Percentiles rank a stretch among this genome's conserved stretches.
Conservation (phyloP, 2,888 invertebrate species). For the Pandemis corylana region DNA sequence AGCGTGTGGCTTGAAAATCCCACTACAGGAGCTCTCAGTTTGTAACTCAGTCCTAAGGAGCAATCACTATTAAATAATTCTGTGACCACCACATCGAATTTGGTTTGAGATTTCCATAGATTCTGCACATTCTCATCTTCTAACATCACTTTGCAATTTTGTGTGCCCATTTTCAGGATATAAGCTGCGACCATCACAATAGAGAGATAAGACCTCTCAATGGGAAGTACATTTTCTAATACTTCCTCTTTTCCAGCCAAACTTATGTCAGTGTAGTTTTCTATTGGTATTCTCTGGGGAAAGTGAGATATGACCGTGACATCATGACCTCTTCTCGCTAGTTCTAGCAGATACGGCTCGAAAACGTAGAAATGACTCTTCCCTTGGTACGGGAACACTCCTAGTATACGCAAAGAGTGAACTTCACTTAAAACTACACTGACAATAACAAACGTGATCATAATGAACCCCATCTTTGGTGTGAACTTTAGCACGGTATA, state of each 20-base stretch:
- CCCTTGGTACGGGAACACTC: constrained; percentile 86
- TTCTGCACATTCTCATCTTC: constrained; percentile 63
- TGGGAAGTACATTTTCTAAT: constrained; percentile 58
- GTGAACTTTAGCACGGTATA: no score
- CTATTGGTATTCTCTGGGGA: constrained; percentile 68
- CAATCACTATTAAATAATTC: constrained; percentile 87
- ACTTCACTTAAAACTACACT: constrained; percentile 49
- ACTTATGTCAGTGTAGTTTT: constrained; percentile 69
- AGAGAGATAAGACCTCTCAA: constrained; percentile 54
- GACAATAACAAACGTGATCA: constrained; percentile 33
- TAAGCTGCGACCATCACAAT: constrained; percentile 52
- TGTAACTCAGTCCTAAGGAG: constrained; percentile 79
- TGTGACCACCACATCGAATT: constrained; percentile 85
- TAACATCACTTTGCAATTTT: constrained; percentile 62
- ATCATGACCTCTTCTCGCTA: constrained; percentile 86
- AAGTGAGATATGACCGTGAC: constrained; percentile 88
- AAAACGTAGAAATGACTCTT: constrained; percentile 89
- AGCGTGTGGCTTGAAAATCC: constrained; percentile 81
- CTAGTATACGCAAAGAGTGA: constrained; percentile 81
- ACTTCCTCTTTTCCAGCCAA: constrained; percentile 59
- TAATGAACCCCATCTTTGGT: constrained; percentile 11
- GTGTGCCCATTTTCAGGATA: constrained; percentile 51
- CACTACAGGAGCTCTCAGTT: constrained; percentile 83
- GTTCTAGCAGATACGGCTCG: constrained; percentile 82
- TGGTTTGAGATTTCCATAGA: constrained; percentile 63